Conservation (phyloP, 1,140 invertebrate species). For the Archivesica marissinica region DNA sequence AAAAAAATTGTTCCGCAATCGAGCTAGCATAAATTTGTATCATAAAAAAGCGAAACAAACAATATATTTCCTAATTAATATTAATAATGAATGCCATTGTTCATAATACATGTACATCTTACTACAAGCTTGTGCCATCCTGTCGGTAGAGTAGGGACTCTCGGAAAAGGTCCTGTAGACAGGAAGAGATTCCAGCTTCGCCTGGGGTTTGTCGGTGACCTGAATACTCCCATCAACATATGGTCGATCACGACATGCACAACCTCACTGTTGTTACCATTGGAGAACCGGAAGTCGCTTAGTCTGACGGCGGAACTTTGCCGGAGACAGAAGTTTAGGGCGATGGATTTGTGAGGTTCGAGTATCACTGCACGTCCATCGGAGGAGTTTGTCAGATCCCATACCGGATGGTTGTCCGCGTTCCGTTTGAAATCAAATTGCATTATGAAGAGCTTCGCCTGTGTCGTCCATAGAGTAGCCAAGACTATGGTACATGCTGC, state of each 20-base stretch:
- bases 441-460: conserved; percentile 25
- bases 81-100: too few species aligned
- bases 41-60: too few species aligned
- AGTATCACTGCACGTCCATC: conserved; percentile 52
- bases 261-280: conserved; percentile 51
- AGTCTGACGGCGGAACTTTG: neutral
- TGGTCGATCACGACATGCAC: conserved; percentile 42
- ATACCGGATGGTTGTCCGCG: conserved; percentile 54
- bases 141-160: neutral
- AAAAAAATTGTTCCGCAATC: too few species aligned
- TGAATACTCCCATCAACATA: conserved; percentile 14
- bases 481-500: too few species aligned
- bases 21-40: too few species aligned
- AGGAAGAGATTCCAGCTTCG: conserved; percentile 49
- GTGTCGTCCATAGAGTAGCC: neutral
- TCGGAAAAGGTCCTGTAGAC: conserved; percentile 43
- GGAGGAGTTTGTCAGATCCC: conserved; percentile 50
- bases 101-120: too few species aligned
- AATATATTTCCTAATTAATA: too few species aligned
- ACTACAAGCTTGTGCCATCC: conserved; percentile 50
- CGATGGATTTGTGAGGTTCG: conserved; percentile 9
- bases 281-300: conserved; percentile 55
- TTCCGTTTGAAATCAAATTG: conserved; percentile 32
- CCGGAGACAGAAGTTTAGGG: conserved; percentile 51
- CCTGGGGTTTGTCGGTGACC: neutral